Evolutionary conservation across 1,140 invertebrate species (phyloP).

Genomic region (Drosophila equinoxialis): DNA sequence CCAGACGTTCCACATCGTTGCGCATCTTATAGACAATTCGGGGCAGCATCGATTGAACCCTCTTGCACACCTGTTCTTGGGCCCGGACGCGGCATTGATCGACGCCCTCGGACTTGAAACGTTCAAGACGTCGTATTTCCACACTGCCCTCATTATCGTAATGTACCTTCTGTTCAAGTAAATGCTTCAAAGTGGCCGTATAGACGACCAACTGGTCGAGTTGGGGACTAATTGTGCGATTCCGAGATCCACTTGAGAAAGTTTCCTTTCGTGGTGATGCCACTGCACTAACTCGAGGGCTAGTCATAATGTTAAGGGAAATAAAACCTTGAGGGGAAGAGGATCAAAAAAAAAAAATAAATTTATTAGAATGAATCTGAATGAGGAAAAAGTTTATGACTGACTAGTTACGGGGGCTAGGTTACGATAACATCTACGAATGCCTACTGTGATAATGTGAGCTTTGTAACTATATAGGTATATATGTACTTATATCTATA

Average conservation of each 20-base stretch:
- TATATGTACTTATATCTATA: background rate
- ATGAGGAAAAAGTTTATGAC: too few species aligned
- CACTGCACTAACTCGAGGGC: background rate
- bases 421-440: background rate
- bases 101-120: slow-evolving; percentile 52
- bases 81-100: slow-evolving; percentile 28
- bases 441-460: slow-evolving; percentile 3
- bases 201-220: slow-evolving; percentile 59
- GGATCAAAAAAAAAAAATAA: background rate
- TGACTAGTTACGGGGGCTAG: too few species aligned
- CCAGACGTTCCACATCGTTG: slow-evolving; percentile 55
- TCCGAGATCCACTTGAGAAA: background rate
- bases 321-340: background rate
- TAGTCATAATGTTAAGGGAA: background rate
- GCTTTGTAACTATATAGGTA: background rate
- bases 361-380: background rate
- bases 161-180: slow-evolving; percentile 54
- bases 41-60: slow-evolving; percentile 45
- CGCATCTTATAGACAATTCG: slow-evolving; percentile 60
- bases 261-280: background rate
- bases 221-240: slow-evolving; percentile 24
- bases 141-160: slow-evolving; percentile 44
- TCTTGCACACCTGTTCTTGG: slow-evolving; percentile 48
- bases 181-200: slow-evolving; percentile 45
- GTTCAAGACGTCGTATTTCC: slow-evolving; percentile 47